phyloP scores from a whole-genome alignment of 2,888 invertebrate genomes.

The Dryomyza anilis region DNA sequence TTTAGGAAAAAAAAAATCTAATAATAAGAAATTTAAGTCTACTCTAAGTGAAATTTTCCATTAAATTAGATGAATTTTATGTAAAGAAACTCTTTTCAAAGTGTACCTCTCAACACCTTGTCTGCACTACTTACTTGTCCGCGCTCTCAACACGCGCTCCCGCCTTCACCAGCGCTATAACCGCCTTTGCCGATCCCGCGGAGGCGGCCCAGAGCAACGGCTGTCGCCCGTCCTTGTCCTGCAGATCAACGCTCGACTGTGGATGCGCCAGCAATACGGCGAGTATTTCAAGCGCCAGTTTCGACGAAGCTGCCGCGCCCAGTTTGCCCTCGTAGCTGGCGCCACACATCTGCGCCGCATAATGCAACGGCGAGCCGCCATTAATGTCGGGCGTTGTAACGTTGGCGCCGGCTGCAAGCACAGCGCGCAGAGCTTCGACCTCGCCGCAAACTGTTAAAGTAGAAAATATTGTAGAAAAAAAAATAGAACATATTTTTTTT shows the following conservation, averaged over 20 bases:
- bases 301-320: conserved; percentile 50
- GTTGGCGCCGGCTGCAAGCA: conserved; percentile 84
- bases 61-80: too few species aligned
- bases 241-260: conserved; percentile 81
- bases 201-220: conserved; percentile 98
- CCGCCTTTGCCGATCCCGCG: conserved; percentile 91
- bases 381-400: conserved; percentile 90
- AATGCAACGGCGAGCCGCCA: conserved; percentile 94
- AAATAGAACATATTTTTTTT: too few species aligned
- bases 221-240: conserved; percentile 91
- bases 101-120: too few species aligned
- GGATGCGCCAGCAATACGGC: conserved; percentile 80
- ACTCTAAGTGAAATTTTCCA: too few species aligned
- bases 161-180: conserved; percentile 84
- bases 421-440: conserved; percentile 82
- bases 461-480: background rate
- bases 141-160: conserved; percentile 82
- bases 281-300: conserved; percentile 66
- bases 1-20: too few species aligned
- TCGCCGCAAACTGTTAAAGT: conserved; percentile 85
- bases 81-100: too few species aligned
- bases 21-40: too few species aligned
- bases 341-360: conserved; percentile 97
- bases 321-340: conserved; percentile 70
- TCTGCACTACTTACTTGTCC: too few species aligned